These are phyloP conservation scores for Xiphophorus couchianus DNA, from an alignment of 2,113 vertebrate genomes.

Conservation along the genomic window DNA sequence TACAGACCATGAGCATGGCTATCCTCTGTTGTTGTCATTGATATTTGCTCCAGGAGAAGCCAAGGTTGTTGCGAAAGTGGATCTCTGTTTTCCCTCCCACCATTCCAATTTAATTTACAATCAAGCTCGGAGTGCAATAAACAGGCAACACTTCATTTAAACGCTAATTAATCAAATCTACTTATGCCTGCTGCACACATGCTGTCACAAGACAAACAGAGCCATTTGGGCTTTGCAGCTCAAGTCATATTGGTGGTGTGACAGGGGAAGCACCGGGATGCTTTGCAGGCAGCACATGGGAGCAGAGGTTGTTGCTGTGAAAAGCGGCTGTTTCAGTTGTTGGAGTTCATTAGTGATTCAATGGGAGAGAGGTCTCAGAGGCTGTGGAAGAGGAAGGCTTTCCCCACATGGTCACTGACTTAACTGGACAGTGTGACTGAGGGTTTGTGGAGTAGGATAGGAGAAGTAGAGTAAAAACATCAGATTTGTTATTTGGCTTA, in stretches of 20 bases:
- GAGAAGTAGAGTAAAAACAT: neutral
- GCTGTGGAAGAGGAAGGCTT: conserved; percentile 30
- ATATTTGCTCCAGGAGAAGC: neutral
- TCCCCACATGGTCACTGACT: conserved; percentile 13
- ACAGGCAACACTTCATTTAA: conserved; percentile 36
- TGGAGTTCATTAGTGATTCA: conserved; percentile 28
- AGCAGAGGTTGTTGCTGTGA: conserved; percentile 32
- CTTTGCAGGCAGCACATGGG: conserved; percentile 9
- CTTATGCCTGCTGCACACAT: conserved; percentile 16
- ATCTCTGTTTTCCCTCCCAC: conserved; percentile 14
- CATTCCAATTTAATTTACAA: conserved; percentile 8
- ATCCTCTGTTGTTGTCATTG: neutral
- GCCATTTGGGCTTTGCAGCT: conserved; percentile 18
- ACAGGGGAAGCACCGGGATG: conserved; percentile 19
- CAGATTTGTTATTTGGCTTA: neutral
- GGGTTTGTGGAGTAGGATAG: neutral
- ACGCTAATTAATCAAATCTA: conserved; percentile 34
- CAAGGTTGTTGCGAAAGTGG: conserved; percentile 8
- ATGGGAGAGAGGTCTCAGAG: conserved; percentile 28
- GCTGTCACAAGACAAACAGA: conserved; percentile 23
- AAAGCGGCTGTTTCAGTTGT: conserved; percentile 30
- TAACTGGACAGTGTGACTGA: neutral
- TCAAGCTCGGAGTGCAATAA: conserved; percentile 12
- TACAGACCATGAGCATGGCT: neutral
- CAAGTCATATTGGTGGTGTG: conserved; percentile 21